Conservation (phyloP, 2,797 vertebrate genomes). For the Molossus molossus region DNA sequence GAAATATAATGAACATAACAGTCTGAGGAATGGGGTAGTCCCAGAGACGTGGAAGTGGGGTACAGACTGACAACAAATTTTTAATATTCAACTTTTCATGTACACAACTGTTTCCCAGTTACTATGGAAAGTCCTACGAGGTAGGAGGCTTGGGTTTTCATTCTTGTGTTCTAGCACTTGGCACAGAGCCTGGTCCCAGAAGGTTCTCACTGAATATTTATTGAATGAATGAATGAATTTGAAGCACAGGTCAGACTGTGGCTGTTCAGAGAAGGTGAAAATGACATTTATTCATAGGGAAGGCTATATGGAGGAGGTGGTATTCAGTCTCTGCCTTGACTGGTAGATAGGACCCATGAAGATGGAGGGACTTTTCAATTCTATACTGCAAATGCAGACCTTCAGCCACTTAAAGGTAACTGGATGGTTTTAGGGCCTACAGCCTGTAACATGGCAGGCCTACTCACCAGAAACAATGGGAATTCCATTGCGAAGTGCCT, state of each 20-base stretch:
- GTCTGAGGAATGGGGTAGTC: no score
- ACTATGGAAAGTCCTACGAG: slow-evolving; percentile 56
- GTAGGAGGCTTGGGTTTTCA: slow-evolving; percentile 32
- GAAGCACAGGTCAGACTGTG: neutral
- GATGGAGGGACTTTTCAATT: neutral
- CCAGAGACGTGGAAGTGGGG: no score
- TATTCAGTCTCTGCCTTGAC: neutral
- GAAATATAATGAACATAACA: no score
- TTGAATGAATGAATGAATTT: slow-evolving; percentile 16
- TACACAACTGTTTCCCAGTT: slow-evolving; percentile 43
- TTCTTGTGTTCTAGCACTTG: slow-evolving; percentile 63
- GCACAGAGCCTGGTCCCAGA: neutral
- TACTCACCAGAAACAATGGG: neutral
- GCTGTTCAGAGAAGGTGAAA: neutral
- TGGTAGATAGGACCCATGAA: neutral
- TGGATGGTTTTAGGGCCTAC: neutral
- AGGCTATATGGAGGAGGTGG: neutral
- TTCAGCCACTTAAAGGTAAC: slow-evolving; percentile 17
- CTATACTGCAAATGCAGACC: slow-evolving; percentile 9
- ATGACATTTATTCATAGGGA: slow-evolving; percentile 47
- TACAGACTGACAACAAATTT: no score
- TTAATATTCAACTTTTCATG: slow-evolving; percentile 3
- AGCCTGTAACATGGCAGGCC: neutral
- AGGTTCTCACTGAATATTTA: slow-evolving; percentile 49
- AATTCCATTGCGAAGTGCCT: neutral